These are phyloP conservation scores for Vesta saturnalis DNA, from an alignment of 2,888 invertebrate species.

Conservation along the genomic window DNA sequence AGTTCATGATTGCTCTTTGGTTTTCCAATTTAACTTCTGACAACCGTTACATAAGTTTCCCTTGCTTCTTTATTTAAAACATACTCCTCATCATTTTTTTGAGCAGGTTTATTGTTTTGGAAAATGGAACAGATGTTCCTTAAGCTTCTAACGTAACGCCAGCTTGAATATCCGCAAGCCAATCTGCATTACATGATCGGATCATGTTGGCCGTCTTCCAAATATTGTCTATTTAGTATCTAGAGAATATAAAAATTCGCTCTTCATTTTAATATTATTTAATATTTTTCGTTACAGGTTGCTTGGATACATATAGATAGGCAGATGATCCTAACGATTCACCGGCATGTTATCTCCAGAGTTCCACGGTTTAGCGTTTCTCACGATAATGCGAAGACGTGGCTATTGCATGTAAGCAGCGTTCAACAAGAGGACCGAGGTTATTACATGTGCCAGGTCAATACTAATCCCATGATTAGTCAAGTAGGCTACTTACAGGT, in stretches of 20 bases:
- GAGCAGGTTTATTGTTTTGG: slow-evolving; percentile 43
- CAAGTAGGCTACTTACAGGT: slow-evolving; percentile 94
- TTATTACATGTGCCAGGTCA: slow-evolving; percentile 90
- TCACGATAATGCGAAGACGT: slow-evolving; percentile 91
- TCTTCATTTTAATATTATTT: slow-evolving; percentile 23
- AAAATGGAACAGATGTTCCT: slow-evolving; percentile 48
- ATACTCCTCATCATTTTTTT: slow-evolving; percentile 43
- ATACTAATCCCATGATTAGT: slow-evolving; percentile 94
- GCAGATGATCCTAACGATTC: slow-evolving; percentile 93
- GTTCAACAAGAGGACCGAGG: slow-evolving; percentile 93
- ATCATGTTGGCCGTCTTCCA: slow-evolving; percentile 53
- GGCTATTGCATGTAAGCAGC: slow-evolving; percentile 89
- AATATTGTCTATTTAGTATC: slow-evolving; percentile 43
- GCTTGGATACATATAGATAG: slow-evolving; percentile 96
- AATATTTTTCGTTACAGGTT: slow-evolving; percentile 71
- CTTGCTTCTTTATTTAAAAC: slow-evolving; percentile 43
- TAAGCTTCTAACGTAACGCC: slow-evolving; percentile 45
- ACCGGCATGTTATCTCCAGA: slow-evolving; percentile 89
- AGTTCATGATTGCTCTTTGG: neutral
- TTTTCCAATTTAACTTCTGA: slow-evolving; percentile 8
- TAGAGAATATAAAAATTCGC: slow-evolving; percentile 43
- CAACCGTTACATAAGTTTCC: slow-evolving; percentile 25
- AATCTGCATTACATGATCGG: slow-evolving; percentile 54
- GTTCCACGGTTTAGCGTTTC: slow-evolving; percentile 92
- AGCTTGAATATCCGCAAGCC: slow-evolving; percentile 50